Evolutionary conservation across 2,888 invertebrate species (phyloP), one percentile per base, ranked within the genome.

Genomic region (Tetranychus piercei): DNA sequence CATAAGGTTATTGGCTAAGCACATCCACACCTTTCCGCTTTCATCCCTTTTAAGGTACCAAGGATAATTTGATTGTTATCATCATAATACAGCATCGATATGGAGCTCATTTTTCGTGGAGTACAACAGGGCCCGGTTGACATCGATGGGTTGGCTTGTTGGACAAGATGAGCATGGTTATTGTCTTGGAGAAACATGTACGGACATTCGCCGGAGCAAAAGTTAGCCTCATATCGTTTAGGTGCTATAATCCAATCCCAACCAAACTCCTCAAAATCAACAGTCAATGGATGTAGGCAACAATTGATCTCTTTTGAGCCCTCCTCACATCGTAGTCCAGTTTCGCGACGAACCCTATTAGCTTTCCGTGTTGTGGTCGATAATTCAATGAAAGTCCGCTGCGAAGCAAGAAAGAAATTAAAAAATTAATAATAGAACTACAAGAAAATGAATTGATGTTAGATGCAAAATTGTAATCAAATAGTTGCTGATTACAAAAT

Each of bases 181-280:
- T 90, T 90, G 80, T 89, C 88, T 81, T 91, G 92, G 77, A 92
- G 84, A 81, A 92, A 92, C 73, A 91, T 88, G 83, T 89, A 89
- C 0, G 90, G 90, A 82, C 97, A 97, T 80, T 94, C 92, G 8
- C 97, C 95, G 74, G 91, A 88, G 84, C 97, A 97, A 84, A 94
- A 94, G 84, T 93, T 92, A 8, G 96, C 95, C 81, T 92, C 90
- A 85, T 95, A 45, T 79, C 88, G 87, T 80, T 92, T 92, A 0
- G 97, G 97, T 0, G 94, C 94, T 76, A 97, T 92, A 80, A 97
- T 91, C 89, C 94, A 97, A 81, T 95, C 92, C 94, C 95, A 96
- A 44, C 94, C 94, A 81, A 96, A 94, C 81, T 89, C 88, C 79
- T 91, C 90, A 82, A 97, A 97, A 85, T 95, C 92, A 20, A 97